Evolutionary conservation across 1,140 invertebrate species (phyloP), one percentile per base, ranked within the genome.

Genomic region (Heliothis subflexa): DNA sequence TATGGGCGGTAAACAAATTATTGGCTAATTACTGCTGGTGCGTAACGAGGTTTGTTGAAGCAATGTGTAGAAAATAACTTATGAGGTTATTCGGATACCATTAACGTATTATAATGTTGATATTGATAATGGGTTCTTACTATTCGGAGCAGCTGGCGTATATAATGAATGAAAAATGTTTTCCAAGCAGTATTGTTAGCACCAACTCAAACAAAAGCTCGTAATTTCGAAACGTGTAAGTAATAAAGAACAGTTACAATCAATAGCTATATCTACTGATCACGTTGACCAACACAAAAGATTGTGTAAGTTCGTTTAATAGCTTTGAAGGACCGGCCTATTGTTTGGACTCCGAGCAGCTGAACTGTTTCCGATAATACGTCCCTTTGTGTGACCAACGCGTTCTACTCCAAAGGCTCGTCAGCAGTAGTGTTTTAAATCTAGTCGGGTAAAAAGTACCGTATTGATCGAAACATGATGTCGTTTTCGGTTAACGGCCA

Each of bases 401-500:
- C 52, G 28, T 25, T 16, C 13, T 33, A 75, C 18, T 50, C 40
- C 3, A 75, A 64, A 76, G 45, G 12, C 55, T 70, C 59, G 9
- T 11, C 25, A 45, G 28, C 57, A 50, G 73, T 52, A 54, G 78
- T 59, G 74, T 78, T 81, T 73, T 45, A 45, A 73, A 78, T 73
- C 59, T 25, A 52, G 47, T 77, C 78, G 73, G 71, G 68, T 80
- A 73, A 78, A 61, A 78, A 83, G 62, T 59, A 79, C 82, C 82
- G 81, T 82, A 82, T 79, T 78, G 83, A 83, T 81, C 68, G 76
- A 62, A 75, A 75, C 79, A 82, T 86, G 72, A 85, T 76, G 80
- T 85, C 83, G 62, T 76, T 86, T 87, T 87, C 78, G 85, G 84
- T 89, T 91, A 87, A 89, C 83, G 81, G 83, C 77, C 82, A 84